Percentiles rank a stretch among this genome's conserved stretches.
Evolutionary conservation across 1,140 invertebrate species (phyloP).

Genomic region (Drosophila littoralis): DNA sequence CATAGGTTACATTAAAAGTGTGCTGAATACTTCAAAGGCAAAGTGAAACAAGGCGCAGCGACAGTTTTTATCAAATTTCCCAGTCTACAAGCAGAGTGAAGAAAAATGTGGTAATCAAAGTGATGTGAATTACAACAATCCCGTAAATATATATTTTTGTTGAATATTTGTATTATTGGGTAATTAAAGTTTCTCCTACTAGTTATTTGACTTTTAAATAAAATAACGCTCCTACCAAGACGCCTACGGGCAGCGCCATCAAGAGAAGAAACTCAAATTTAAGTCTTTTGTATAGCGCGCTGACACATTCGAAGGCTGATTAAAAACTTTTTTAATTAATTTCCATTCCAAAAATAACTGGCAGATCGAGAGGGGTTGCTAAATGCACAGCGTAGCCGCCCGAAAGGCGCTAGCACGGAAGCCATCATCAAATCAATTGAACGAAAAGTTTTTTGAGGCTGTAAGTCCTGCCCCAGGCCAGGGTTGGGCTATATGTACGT

Average conservation of each 20-base stretch:
- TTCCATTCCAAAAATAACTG: slow-evolving; percentile 55
- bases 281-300: slow-evolving; percentile 15
- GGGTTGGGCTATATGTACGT: background rate
- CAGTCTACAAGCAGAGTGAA: too few species aligned
- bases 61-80: too few species aligned
- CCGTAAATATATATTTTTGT: too few species aligned
- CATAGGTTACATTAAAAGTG: too few species aligned
- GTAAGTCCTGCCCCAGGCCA: background rate
- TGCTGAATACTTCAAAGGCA: too few species aligned
- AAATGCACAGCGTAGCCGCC: slow-evolving; percentile 12
- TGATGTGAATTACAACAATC: background rate
- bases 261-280: slow-evolving; percentile 2
- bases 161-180: background rate
- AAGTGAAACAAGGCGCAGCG: too few species aligned
- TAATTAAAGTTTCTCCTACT: background rate
- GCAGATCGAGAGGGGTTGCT: slow-evolving; percentile 4
- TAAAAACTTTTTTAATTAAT: slow-evolving; percentile 84
- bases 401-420: slow-evolving; percentile 4
- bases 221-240: background rate
- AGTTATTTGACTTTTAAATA: slow-evolving; percentile 3
- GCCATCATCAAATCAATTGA: slow-evolving; percentile 48
- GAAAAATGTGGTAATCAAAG: too few species aligned
- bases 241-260: background rate
- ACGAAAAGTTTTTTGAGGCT: slow-evolving; percentile 39
- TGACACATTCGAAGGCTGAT: slow-evolving; percentile 74